Evolutionary conservation across 2,888 invertebrate species (phyloP), one percentile per base, ranked within the genome.

Genomic region (Dichetophora obliterata): DNA sequence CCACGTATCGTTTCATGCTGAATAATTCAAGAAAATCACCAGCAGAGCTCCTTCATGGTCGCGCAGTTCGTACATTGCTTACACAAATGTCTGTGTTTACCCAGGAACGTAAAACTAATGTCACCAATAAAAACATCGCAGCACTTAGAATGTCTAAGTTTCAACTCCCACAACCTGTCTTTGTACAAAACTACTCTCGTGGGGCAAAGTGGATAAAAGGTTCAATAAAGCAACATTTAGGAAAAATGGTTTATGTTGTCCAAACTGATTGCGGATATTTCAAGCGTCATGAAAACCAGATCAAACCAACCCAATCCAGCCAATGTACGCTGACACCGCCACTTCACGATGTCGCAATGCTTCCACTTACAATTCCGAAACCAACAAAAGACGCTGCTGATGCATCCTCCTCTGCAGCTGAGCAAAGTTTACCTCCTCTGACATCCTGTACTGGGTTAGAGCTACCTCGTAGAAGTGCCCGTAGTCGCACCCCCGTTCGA

Each of bases 1-100:
- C 76, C 16, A 63, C 75, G 34, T 77, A 75, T 57, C 70, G 76
- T 50, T 59, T 57, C 43, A 68, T 69, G 5, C 76, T 76, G 6
- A 78, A 76, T n/a, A 6, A 19, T 24, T 63, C 59, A 16, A 63
- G 69, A 5, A 79, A 75, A 22, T 66, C 79, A 16, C 77, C 79
- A 43, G 71, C 77, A 11, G 77, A 75, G 37, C 43, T 77, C 48
- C 54, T 77, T 54, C 75, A 75, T 50, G 75, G 72, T 27, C 27
- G 77, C 50, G 61, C 71, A 24, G 27, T 50, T 54, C 69, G 77
- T 14, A 77, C 77, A 2, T 34, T 71, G 27, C 54, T 77, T 14
- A 66, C 77, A 4, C 52, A 52, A 31, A 22, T 74, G 22, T 31
- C 65, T 5, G 31, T 5, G 31, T 31, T 31, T 3, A 31, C 31